Evolutionary conservation across 1,140 invertebrate species (phyloP).

Genomic region (Zophobas atratus): DNA sequence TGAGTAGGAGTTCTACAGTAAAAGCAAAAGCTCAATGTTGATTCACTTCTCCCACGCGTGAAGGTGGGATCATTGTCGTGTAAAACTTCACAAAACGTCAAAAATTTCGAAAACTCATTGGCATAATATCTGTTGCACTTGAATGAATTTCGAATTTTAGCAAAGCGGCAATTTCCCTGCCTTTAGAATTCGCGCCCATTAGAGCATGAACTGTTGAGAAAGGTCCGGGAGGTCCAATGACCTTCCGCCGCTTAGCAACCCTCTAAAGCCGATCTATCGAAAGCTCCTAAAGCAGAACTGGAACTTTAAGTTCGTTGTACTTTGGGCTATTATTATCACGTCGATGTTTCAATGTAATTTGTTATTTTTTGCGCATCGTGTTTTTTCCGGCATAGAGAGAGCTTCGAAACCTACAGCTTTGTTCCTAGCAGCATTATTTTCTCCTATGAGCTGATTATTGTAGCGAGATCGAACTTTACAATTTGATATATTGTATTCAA

Average conservation of each 20-base stretch:
- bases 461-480: background rate
- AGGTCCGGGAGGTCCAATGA: conserved; percentile 49
- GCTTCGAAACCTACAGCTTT: too few relatives aligned
- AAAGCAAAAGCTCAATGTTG: too few relatives aligned
- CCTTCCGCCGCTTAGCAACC: conserved; percentile 46
- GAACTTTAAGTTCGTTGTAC: conserved; percentile 41
- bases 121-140: too few relatives aligned
- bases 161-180: background rate
- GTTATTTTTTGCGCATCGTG: conserved; percentile 11
- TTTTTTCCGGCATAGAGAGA: background rate
- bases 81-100: too few relatives aligned
- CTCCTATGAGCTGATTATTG: background rate
- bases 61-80: too few relatives aligned
- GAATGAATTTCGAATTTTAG: background rate
- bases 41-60: too few relatives aligned
- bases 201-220: conserved; percentile 46
- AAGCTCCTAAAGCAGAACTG: conserved; percentile 43
- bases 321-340: conserved; percentile 35
- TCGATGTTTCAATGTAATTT: conserved; percentile 9
- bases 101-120: too few relatives aligned
- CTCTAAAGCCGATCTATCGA: conserved; percentile 45
- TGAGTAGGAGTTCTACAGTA: too few relatives aligned
- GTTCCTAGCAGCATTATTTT: background rate
- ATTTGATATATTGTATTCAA: conserved; percentile 17
- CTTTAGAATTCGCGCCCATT: conserved; percentile 14